These are phyloP conservation scores for Takifugu flavidus DNA, from an alignment of 2,113 vertebrate genomes.

Conservation along the genomic window DNA sequence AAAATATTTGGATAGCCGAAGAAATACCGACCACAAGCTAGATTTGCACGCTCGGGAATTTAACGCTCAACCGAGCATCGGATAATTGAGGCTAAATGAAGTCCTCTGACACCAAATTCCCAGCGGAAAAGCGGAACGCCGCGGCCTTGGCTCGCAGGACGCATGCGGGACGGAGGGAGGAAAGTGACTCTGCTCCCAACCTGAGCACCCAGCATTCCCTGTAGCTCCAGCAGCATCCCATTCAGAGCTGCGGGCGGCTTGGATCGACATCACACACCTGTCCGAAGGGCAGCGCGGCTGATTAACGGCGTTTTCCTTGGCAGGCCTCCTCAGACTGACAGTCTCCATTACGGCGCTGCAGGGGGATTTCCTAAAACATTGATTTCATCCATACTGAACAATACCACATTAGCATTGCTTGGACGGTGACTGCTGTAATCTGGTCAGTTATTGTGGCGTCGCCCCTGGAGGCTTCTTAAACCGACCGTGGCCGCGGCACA, in stretches of 20 bases:
- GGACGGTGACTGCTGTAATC: slow-evolving; percentile 54
- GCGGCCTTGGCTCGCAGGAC: slow-evolving; percentile 27
- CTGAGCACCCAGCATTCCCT: slow-evolving; percentile 31
- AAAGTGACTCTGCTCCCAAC: slow-evolving; percentile 47
- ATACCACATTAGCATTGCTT: slow-evolving; percentile 45
- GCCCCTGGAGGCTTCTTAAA: slow-evolving; percentile 43
- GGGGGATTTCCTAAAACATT: slow-evolving; percentile 66
- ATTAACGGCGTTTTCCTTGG: slow-evolving; percentile 70
- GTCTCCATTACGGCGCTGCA: slow-evolving; percentile 44
- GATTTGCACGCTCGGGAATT: too few relatives aligned
- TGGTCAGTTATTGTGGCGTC: slow-evolving; percentile 42
- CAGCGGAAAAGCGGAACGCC: slow-evolving; percentile 49
- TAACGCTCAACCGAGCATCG: too few relatives aligned
- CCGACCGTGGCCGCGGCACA: slow-evolving; percentile 45
- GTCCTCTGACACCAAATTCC: slow-evolving; percentile 15
- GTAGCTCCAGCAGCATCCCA: slow-evolving; percentile 12
- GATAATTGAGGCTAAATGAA: too few relatives aligned
- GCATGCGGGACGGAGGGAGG: slow-evolving; percentile 54
- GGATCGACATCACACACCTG: slow-evolving; percentile 41
- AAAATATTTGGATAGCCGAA: too few relatives aligned
- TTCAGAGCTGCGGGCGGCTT: slow-evolving; percentile 20
- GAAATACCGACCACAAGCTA: too few relatives aligned
- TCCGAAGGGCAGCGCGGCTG: slow-evolving; percentile 37
- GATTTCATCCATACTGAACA: slow-evolving; percentile 63
- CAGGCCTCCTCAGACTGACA: slow-evolving; percentile 55